Evolutionary conservation across 2,113 vertebrate species (phyloP).

Genomic region (Glareola pratincola): DNA sequence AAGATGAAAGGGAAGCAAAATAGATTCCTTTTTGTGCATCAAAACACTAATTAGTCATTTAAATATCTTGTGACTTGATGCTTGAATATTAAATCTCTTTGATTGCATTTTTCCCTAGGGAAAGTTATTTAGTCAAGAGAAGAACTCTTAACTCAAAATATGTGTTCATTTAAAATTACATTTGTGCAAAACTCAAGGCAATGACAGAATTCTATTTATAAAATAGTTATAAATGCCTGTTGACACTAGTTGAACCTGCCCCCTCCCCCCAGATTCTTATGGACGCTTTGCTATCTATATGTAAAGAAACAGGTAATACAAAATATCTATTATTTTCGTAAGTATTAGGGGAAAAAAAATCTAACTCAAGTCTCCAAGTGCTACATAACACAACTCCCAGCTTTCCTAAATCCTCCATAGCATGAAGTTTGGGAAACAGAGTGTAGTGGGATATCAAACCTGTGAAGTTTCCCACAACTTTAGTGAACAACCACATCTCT

Average conservation of each 20-base stretch:
- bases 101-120: slow-evolving; percentile 52
- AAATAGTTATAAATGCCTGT: background rate
- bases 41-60: slow-evolving; percentile 39
- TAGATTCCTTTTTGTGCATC: slow-evolving; percentile 19
- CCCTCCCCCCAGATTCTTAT: background rate
- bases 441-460: background rate
- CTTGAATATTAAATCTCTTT: slow-evolving; percentile 27
- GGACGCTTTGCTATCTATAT: background rate
- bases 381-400: background rate
- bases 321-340: background rate
- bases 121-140: slow-evolving; percentile 39
- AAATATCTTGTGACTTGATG: slow-evolving; percentile 14
- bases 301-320: background rate
- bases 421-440: background rate
- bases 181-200: slow-evolving; percentile 3
- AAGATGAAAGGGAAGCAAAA: slow-evolving; percentile 34
- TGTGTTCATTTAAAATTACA: background rate
- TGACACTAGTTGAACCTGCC: background rate
- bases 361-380: background rate
- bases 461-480: background rate
- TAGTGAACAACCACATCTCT: background rate
- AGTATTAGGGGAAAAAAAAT: background rate
- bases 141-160: slow-evolving; percentile 20
- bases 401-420: background rate
- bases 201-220: background rate